phyloP scores from a whole-genome alignment of 1,140 invertebrate species.

The Archivesica marissinica region DNA sequence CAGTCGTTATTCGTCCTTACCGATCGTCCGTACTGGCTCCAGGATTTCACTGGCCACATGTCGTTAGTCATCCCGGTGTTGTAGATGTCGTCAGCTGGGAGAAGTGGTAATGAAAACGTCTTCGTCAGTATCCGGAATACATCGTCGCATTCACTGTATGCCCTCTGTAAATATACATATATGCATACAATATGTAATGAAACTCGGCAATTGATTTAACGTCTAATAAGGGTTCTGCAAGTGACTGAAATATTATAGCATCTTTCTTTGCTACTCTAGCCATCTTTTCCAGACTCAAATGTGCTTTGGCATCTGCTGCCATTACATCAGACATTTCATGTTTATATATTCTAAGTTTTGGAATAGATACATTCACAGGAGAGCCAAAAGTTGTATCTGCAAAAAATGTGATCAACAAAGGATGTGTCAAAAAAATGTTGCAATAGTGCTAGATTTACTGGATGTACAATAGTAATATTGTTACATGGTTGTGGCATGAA shows the following conservation, averaged over 20 bases:
- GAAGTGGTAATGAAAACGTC: too few species aligned
- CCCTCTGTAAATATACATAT: too few species aligned
- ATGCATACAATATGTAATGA: too few species aligned
- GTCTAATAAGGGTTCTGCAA: constrained; percentile 25
- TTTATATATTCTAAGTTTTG: constrained; percentile 12
- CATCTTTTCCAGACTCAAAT: constrained; percentile 25
- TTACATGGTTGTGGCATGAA: constrained; percentile 43
- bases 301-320: constrained; percentile 5
- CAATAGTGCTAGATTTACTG: constrained; percentile 35
- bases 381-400: constrained; percentile 36
- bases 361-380: constrained; percentile 16
- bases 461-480: constrained; percentile 41
- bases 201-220: too few species aligned
- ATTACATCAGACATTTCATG: constrained; percentile 21
- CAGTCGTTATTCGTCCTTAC: too few species aligned
- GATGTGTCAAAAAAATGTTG: constrained; percentile 32
- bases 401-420: constrained; percentile 32
- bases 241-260: constrained; percentile 32
- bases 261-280: constrained; percentile 32
- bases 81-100: too few species aligned
- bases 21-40: too few species aligned
- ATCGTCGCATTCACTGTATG: too few species aligned
- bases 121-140: too few species aligned
- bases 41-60: too few species aligned
- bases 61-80: too few species aligned